Percentiles rank a stretch among this genome's conserved stretches.
These are phyloP conservation scores for Spisula subtruncata DNA, from an alignment of 2,888 invertebrate species.

Conservation along the genomic window DNA sequence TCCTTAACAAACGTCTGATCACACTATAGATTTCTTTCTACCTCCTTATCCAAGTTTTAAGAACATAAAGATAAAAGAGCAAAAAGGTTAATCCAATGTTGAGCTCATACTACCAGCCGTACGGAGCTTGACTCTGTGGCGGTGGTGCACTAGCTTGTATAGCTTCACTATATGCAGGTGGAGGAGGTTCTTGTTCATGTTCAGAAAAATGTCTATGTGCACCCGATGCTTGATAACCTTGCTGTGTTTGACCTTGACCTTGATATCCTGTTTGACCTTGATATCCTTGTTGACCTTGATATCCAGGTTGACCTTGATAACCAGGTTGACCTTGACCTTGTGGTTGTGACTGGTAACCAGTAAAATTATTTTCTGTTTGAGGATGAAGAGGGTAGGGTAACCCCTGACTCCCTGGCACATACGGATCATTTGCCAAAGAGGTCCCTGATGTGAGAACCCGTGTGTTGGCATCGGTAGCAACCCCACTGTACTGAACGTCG, in stretches of 20 bases:
- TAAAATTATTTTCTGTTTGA: constrained; percentile 60
- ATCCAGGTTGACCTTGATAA: background rate
- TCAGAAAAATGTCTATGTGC: constrained; percentile 56
- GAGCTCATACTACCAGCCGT: background rate
- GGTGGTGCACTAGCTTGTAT: constrained; percentile 36
- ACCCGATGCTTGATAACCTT: constrained; percentile 43
- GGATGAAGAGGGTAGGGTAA: constrained; percentile 65
- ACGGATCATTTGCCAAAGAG: constrained; percentile 64
- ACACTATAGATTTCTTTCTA: too few relatives aligned
- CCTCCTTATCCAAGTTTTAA: too few relatives aligned
- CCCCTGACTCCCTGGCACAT: constrained; percentile 39
- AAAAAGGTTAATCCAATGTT: background rate
- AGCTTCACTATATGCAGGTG: constrained; percentile 66
- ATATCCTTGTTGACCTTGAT: constrained; percentile 9
- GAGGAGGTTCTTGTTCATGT: constrained; percentile 62
- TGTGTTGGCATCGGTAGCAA: constrained; percentile 62
- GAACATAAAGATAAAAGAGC: background rate
- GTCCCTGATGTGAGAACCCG: constrained; percentile 62
- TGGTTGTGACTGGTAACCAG: constrained; percentile 57
- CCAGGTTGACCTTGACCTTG: constrained; percentile 14
- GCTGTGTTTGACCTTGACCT: constrained; percentile 24
- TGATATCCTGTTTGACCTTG: constrained; percentile 11
- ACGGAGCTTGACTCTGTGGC: background rate
- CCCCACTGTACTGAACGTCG: constrained; percentile 53
- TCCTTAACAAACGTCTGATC: too few relatives aligned